Percentiles rank a stretch among this genome's conserved stretches.
Conservation (phyloP, 2,113 vertebrate species). For the Notarius lentiginosus region DNA sequence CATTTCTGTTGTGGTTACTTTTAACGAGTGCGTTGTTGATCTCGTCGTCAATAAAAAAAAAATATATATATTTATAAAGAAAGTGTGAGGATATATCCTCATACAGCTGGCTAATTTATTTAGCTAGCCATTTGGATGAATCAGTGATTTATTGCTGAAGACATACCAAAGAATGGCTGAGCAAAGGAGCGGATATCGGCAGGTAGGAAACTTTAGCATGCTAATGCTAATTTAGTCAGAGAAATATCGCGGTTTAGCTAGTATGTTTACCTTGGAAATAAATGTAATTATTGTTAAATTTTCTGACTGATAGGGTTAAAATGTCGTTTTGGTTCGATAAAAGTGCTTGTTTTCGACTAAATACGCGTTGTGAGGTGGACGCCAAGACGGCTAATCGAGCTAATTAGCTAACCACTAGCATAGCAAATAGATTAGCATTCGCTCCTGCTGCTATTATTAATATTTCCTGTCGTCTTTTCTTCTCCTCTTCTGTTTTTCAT, state of each 20-base stretch:
- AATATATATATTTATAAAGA: not conserved
- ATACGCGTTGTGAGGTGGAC: no score
- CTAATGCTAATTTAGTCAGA: not conserved
- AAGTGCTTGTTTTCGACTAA: not conserved
- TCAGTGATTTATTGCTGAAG: not conserved
- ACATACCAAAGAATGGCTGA: constrained; percentile 67
- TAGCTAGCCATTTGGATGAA: constrained; percentile 14
- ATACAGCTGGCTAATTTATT: not conserved
- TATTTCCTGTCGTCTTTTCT: not conserved
- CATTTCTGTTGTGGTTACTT: not conserved
- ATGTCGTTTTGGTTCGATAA: not conserved
- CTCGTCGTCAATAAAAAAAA: not conserved
- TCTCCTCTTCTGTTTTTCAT: not conserved
- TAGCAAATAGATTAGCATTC: not conserved
- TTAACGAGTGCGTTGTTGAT: not conserved
- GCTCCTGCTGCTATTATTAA: not conserved
- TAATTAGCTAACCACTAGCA: not conserved
- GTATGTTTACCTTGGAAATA: not conserved
- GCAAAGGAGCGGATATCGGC: constrained; percentile 73
- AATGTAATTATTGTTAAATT: not conserved
- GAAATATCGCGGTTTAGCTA: not conserved
- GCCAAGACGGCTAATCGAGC: not conserved
- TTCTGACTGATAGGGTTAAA: not conserved
- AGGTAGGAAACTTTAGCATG: constrained; percentile 61
- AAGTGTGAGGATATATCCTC: not conserved